A percentile compares a stretch with the other conserved stretches of the same genome.
These are phyloP conservation scores for Falcunculus frontatus DNA, from an alignment of 2,113 vertebrate genomes.

Conservation along the genomic window DNA sequence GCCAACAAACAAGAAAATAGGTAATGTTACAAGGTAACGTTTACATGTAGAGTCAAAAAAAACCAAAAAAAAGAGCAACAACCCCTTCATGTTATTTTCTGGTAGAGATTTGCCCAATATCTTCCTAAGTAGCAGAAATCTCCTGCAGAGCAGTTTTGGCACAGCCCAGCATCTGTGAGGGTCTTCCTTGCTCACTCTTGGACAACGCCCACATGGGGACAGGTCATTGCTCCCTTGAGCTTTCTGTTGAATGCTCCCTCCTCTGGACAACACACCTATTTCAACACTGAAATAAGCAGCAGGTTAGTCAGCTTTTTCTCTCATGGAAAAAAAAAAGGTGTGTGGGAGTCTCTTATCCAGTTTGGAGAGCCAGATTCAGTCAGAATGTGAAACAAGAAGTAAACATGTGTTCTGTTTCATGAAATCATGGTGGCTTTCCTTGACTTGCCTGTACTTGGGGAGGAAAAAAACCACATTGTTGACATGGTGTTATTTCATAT, in stretches of 20 bases:
- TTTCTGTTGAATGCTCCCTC: neutral
- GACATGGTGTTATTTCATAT: neutral
- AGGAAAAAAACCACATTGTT: neutral
- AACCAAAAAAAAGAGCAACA: neutral
- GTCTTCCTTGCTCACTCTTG: neutral
- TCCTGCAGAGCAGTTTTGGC: neutral
- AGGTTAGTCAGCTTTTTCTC: neutral
- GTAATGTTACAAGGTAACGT: too few relatives aligned
- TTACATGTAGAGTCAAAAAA: neutral
- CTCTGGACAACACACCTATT: neutral
- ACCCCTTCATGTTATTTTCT: neutral
- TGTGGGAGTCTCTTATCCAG: rapidly evolving
- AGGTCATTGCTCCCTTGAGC: neutral
- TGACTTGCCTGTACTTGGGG: neutral
- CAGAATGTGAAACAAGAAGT: neutral
- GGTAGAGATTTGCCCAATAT: neutral
- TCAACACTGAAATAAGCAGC: neutral
- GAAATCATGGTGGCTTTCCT: neutral
- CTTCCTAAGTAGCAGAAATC: neutral
- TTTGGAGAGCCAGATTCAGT: neutral
- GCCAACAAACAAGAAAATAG: neutral
- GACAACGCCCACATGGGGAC: rapidly evolving
- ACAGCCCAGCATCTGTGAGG: neutral
- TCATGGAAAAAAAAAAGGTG: neutral
- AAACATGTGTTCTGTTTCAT: neutral